Evolutionary conservation across 1,140 invertebrate genomes (phyloP), one percentile per base, ranked within the genome.

Genomic region (Acyrthosiphon pisum): DNA sequence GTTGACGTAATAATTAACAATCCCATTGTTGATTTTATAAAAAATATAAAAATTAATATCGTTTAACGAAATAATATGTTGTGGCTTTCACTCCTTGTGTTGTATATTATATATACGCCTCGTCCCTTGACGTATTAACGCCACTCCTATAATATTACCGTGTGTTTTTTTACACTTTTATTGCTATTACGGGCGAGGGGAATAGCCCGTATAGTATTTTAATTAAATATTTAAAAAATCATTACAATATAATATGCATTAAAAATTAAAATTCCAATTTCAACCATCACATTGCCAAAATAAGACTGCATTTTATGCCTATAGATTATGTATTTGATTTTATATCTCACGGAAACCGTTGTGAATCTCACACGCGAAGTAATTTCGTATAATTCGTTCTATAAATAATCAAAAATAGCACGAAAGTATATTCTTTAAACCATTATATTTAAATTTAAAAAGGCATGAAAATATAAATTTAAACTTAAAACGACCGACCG

Each of bases 1-100:
- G 60, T n/a, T 76, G 60, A 14, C 60, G 30, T 35, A 76, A 76
- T 76, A 76, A 76, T 76, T 76, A 76, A 76, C 14, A 76, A 76
- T 76, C 3, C n/a, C 60, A 76, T n/a, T 76, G 60, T 76, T 76
- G n/a, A n/a, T 76, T 76, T 76, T 18, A 76, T n/a, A 76, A n/a
- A n/a, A n/a, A n/a, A n/a, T 76, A 76, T 35, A 76, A 76, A 76
- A 76, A 76, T 76, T n/a, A 76, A 76, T n/a, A 76, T 76, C n/a
- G 60, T 20, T 76, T 76, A 35, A 76, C 60, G n/a, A 20, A 76
- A 76, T 76, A 76, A n/a, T 76, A 76, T 76, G 3, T n/a, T 18
- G 30, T 76, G 14, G 14, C 4, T 4, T 60, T 30, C 30, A 30
- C 14, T 76, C n/a, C 14, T 76, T n/a, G 14, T 76, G n/a, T n/a